phyloP scores from a whole-genome alignment of 2,113 vertebrate genomes.

The Gavia stellata region DNA sequence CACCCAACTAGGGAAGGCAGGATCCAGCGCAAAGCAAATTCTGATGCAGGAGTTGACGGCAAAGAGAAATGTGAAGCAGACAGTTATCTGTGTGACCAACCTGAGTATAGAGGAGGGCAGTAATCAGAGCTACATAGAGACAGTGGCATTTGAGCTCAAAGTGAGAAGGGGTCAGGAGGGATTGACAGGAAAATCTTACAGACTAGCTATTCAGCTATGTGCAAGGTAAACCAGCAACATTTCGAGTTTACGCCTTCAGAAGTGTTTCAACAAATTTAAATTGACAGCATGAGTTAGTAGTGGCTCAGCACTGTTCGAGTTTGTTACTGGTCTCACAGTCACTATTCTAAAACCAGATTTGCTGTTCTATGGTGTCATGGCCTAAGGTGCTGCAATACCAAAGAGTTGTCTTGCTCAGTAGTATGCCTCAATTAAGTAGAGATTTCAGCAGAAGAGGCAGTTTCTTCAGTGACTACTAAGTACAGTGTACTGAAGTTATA shows the following conservation, averaged over 20 bases:
- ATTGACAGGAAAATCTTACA: neutral
- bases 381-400: neutral
- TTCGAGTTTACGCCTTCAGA: neutral
- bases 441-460: neutral
- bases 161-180: neutral
- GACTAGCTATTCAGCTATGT: neutral
- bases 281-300: neutral
- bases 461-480: neutral
- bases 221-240: neutral
- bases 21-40: neutral
- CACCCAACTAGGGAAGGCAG: neutral
- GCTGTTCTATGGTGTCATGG: rapidly evolving
- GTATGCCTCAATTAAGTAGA: neutral
- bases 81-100: neutral
- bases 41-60: neutral
- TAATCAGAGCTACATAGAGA: neutral
- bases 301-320: neutral
- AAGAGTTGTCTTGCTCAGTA: neutral
- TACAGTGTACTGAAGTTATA: neutral
- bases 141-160: neutral
- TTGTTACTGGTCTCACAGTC: neutral
- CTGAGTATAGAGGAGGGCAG: neutral
- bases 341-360: neutral
- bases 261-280: neutral
- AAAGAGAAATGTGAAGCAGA: neutral